Conservation (phyloP, 2,888 invertebrate species). For the Limenitis camilla region DNA sequence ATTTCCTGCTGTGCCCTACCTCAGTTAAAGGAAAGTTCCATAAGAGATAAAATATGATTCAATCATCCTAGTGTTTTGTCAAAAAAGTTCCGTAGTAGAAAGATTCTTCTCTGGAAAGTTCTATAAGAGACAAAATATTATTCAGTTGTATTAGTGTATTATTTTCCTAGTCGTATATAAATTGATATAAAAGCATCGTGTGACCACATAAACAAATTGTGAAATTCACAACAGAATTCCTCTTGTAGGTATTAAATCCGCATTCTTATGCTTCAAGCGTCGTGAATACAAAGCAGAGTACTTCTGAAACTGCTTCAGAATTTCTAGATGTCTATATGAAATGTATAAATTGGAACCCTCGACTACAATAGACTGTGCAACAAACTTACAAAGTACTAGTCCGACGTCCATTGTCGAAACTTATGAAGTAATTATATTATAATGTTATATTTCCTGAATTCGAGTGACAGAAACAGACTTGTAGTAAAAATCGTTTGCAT, state of each 20-base stretch:
- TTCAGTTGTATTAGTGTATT: no score
- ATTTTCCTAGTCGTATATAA: no score
- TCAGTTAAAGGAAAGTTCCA: no score
- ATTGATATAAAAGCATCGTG: background rate
- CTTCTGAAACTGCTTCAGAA: conserved; percentile 9
- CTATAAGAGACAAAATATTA: no score
- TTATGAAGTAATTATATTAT: background rate
- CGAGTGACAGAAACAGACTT: no score
- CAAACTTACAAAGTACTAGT: conserved; percentile 15
- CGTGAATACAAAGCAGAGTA: conserved; percentile 10
- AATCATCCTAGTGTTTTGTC: no score
- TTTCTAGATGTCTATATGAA: conserved; percentile 14
- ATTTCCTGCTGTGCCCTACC: no score
- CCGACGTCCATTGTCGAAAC: conserved; percentile 6
- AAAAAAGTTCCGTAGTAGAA: no score
- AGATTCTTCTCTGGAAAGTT: no score
- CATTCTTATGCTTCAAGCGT: conserved; percentile 8
- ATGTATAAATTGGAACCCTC: conserved; percentile 11
- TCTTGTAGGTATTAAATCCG: background rate
- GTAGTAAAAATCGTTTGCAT: no score
- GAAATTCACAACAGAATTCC: conserved; percentile 6
- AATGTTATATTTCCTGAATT: no score
- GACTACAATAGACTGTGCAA: conserved; percentile 11
- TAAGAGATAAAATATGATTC: no score
- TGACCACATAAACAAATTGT: conserved; percentile 1